Conservation (phyloP, 2,113 vertebrate genomes). For the Melanerpes aurifrons region DNA sequence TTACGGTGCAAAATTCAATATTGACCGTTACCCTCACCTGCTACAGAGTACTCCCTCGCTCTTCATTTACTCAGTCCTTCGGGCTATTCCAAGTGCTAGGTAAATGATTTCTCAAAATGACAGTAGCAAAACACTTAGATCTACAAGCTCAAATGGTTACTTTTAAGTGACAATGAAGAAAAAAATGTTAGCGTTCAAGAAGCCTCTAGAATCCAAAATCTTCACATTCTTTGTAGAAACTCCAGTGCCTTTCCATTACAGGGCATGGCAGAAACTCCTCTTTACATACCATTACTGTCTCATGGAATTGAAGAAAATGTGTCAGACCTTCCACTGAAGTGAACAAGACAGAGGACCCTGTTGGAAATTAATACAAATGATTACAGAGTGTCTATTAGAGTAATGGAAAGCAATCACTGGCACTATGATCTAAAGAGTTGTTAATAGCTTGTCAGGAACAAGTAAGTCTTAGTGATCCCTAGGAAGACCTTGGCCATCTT, state of each 20-base stretch:
- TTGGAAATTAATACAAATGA: constrained; percentile 41
- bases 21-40: neutral
- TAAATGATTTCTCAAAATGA: neutral
- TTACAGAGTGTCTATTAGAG: neutral
- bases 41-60: neutral
- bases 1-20: neutral
- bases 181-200: neutral
- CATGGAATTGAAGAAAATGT: constrained; percentile 75
- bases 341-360: constrained; percentile 68
- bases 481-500: rapidly evolving
- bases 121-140: neutral
- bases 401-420: neutral
- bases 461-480: neutral
- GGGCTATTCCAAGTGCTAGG: neutral
- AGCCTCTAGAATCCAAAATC: constrained; percentile 61
- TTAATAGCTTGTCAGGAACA: neutral
- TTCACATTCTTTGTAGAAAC: constrained; percentile 63
- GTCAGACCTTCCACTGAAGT: constrained; percentile 18
- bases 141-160: constrained; percentile 1
- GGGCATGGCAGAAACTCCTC: constrained; percentile 84
- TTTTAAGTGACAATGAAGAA: neutral
- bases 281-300: constrained; percentile 71
- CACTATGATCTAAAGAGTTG: neutral
- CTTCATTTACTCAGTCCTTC: neutral
- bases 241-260: constrained; percentile 84